Percentiles rank a stretch among this genome's conserved stretches.
These are phyloP conservation scores for Xenopus laevis DNA, from an alignment of 2,113 vertebrate species.

Conservation along the genomic window DNA sequence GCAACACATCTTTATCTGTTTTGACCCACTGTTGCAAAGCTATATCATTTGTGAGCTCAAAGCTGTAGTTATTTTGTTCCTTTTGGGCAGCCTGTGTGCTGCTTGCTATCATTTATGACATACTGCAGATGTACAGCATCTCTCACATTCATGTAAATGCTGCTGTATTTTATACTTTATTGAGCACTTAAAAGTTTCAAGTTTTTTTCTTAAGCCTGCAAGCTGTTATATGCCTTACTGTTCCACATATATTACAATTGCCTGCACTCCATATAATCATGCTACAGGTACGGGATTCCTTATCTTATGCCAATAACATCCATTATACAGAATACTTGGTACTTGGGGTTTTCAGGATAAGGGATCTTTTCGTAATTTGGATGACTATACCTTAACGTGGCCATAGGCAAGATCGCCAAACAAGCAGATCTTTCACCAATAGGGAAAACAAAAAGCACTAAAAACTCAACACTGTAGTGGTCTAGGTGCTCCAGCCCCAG, in stretches of 20 bases:
- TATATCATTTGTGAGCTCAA: background rate
- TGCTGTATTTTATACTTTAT: background rate
- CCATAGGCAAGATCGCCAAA: too few species aligned
- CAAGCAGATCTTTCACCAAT: too few species aligned
- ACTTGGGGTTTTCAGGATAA: too few species aligned
- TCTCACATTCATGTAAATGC: background rate
- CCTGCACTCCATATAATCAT: background rate
- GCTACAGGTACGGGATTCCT: too few species aligned
- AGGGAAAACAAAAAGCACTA: too few species aligned
- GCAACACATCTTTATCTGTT: background rate
- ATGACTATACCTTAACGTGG: too few species aligned
- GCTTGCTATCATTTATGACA: background rate
- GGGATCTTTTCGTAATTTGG: too few species aligned
- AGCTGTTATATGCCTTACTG: background rate
- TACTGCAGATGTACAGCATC: slow-evolving; percentile 7
- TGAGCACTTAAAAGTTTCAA: slow-evolving; percentile 3
- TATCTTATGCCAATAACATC: too few species aligned
- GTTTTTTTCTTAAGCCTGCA: background rate
- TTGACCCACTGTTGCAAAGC: background rate
- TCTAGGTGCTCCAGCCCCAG: too few species aligned
- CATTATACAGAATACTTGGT: too few species aligned
- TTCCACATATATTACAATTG: slow-evolving; percentile 2
- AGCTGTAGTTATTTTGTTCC: background rate
- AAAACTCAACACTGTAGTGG: too few species aligned
- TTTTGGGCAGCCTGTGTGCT: background rate